A percentile compares a stretch with the other conserved stretches of the same genome.
phyloP scores from a whole-genome alignment of 2,888 invertebrate species.

The Galeopsomyia nigrocyanea region DNA sequence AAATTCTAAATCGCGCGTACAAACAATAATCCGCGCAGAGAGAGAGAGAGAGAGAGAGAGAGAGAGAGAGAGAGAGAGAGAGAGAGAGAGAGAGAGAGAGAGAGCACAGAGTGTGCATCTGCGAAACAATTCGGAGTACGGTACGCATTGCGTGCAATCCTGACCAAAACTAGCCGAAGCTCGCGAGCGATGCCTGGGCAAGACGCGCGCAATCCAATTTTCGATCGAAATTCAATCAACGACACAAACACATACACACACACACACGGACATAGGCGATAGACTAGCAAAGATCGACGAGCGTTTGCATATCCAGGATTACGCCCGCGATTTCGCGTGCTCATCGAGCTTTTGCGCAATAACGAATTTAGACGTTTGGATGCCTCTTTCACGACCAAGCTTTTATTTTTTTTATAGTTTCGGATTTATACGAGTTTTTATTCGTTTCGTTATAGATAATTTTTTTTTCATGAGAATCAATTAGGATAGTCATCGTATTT shows the following conservation, averaged over 20 bases:
- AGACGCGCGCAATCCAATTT: constrained; percentile 34
- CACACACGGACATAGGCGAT: too few species aligned
- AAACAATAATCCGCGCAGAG: neutral
- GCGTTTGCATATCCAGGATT: constrained; percentile 10
- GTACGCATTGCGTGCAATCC: constrained; percentile 13
- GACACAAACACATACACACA: constrained; percentile 15
- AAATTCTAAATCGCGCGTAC: neutral
- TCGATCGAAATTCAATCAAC: constrained; percentile 44
- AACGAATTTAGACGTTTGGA: neutral
- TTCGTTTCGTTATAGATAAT: too few species aligned
- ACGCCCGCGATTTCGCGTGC: constrained; percentile 5
- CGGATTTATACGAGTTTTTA: too few species aligned
- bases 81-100: neutral
- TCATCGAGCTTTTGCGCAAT: constrained; percentile 5
- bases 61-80: neutral
- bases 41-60: neutral
- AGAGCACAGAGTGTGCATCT: neutral
- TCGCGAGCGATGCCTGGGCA: neutral
- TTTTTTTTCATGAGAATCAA: too few species aligned
- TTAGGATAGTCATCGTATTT: too few species aligned
- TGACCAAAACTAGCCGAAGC: constrained; percentile 11
- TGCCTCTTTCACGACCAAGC: too few species aligned
- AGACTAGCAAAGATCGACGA: constrained; percentile 19
- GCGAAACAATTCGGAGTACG: neutral
- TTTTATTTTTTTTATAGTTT: too few species aligned